phyloP scores from a whole-genome alignment of 1,140 invertebrate genomes.

The Diprion similis region DNA sequence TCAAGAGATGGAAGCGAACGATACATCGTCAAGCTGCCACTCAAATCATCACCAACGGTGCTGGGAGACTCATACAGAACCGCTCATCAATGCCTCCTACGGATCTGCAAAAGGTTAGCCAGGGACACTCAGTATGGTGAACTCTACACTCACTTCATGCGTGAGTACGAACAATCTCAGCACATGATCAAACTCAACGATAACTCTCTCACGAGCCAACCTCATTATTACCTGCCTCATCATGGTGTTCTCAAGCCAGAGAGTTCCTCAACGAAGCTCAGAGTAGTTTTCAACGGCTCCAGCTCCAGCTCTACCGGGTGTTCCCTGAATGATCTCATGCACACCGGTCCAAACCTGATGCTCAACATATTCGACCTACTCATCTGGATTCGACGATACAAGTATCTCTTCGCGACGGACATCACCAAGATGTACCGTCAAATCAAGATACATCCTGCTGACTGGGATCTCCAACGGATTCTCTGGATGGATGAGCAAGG shows the following conservation, averaged over 20 bases:
- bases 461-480: slow-evolving; percentile 28
- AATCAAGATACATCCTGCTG: slow-evolving; percentile 22
- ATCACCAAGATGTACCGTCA: slow-evolving; percentile 38
- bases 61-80: slow-evolving; percentile 29
- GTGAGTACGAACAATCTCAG: slow-evolving; percentile 45
- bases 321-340: slow-evolving; percentile 41
- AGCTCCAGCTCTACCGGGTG: slow-evolving; percentile 26
- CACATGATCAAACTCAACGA: slow-evolving; percentile 40
- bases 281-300: slow-evolving; percentile 43
- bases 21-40: slow-evolving; percentile 19
- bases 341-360: slow-evolving; percentile 24
- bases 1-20: slow-evolving; percentile 24
- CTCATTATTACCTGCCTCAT: slow-evolving; percentile 16
- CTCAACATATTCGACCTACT: slow-evolving; percentile 21
- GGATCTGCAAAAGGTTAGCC: slow-evolving; percentile 25
- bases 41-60: neutral
- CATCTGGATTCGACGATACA: slow-evolving; percentile 29
- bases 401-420: slow-evolving; percentile 33
- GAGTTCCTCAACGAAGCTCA: slow-evolving; percentile 31
- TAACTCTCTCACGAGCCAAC: neutral
- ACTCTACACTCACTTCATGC: slow-evolving; percentile 43
- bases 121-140: slow-evolving; percentile 29
- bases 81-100: slow-evolving; percentile 21
- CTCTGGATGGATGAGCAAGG: slow-evolving; percentile 23
- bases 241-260: slow-evolving; percentile 23